Evolutionary conservation across 2,888 invertebrate species (phyloP).

Genomic region (Geophilus truncorum): DNA sequence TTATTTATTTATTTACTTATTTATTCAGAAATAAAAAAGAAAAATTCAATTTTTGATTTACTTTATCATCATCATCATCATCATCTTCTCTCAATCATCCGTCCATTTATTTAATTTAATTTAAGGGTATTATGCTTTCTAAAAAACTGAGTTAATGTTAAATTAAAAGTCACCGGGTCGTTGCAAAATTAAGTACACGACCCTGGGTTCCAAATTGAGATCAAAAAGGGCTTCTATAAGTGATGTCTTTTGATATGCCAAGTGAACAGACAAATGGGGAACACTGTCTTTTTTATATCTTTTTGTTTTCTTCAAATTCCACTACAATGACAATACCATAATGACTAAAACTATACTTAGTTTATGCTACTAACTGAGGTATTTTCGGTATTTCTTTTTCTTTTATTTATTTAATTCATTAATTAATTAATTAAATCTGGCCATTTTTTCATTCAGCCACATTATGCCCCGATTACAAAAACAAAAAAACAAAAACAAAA

Average conservation of each 20-base stretch:
- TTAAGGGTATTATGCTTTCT: not conserved
- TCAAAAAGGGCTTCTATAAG: not conserved
- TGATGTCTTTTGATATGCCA: slow-evolving; percentile 10
- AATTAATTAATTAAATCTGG: not conserved
- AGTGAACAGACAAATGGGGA: slow-evolving; percentile 10
- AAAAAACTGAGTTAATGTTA: no score
- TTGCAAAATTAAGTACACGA: not conserved
- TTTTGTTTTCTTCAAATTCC: not conserved
- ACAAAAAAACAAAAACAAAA: no score
- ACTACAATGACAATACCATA: not conserved
- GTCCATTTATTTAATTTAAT: no score
- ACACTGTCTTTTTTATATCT: not conserved
- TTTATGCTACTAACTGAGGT: slow-evolving; percentile 8
- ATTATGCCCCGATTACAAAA: not conserved
- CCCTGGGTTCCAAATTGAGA: not conserved
- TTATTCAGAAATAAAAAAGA: no score
- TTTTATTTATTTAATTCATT: not conserved
- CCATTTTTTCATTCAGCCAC: not conserved
- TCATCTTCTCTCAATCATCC: not conserved
- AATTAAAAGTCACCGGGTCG: no score
- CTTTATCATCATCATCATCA: no score
- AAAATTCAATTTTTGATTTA: not conserved
- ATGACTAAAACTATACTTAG: slow-evolving; percentile 3
- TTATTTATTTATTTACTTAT: no score
- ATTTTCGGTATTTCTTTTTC: not conserved